These are phyloP conservation scores for Podarcis siculus DNA, from an alignment of 2,797 vertebrate species.

Conservation along the genomic window DNA sequence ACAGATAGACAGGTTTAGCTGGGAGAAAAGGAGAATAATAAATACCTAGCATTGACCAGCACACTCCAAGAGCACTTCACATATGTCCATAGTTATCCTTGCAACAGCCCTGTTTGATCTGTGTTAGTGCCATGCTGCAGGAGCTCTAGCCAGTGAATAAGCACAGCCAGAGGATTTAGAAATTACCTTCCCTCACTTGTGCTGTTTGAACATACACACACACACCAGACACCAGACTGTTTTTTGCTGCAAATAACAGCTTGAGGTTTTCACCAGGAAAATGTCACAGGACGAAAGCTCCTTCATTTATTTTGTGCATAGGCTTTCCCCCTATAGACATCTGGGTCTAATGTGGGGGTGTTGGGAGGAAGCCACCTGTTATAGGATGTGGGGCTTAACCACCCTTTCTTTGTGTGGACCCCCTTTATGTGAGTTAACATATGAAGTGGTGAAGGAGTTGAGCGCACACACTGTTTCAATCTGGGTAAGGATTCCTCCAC, in stretches of 20 bases:
- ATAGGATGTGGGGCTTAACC: too few species aligned
- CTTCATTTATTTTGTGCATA: background rate
- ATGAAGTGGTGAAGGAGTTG: background rate
- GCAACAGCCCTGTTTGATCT: background rate
- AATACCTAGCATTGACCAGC: background rate
- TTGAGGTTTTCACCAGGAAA: background rate
- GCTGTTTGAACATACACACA: background rate
- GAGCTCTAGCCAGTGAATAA: background rate
- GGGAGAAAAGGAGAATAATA: background rate
- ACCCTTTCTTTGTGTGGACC: too few species aligned
- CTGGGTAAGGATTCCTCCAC: background rate
- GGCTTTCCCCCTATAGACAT: too few species aligned
- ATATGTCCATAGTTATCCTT: background rate
- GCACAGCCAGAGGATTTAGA: background rate
- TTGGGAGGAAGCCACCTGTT: too few species aligned
- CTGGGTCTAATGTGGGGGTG: too few species aligned
- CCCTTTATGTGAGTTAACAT: background rate
- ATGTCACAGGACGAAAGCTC: background rate
- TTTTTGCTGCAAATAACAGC: background rate
- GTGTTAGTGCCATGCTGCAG: background rate
- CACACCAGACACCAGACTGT: background rate
- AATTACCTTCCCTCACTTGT: background rate
- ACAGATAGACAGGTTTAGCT: background rate
- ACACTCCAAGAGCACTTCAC: background rate
- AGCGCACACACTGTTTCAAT: background rate